Percentiles rank a stretch among this genome's conserved stretches.
Conservation (phyloP, 2,888 invertebrate species). For the Gonocerus acuteangulatus region DNA sequence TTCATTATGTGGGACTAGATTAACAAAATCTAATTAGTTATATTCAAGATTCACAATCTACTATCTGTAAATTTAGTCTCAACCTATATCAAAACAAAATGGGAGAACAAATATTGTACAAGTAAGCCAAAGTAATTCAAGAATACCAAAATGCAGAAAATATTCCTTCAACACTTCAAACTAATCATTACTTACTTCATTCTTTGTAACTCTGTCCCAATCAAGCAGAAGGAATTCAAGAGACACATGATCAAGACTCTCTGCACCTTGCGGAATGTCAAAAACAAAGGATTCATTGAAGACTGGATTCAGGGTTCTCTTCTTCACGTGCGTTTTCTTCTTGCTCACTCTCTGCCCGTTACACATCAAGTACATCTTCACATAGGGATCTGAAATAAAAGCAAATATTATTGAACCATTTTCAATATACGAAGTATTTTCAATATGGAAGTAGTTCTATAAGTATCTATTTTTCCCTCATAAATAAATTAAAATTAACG, state of each 20-base stretch:
- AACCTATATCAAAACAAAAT: too few species aligned
- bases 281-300: constrained; percentile 99
- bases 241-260: constrained; percentile 71
- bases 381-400: constrained; percentile 70
- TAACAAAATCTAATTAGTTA: too few species aligned
- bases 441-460: not conserved
- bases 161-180: too few species aligned
- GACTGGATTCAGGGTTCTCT: constrained; percentile 92
- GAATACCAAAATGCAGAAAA: too few species aligned
- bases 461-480: not conserved
- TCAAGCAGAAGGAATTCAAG: constrained; percentile 85
- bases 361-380: constrained; percentile 93
- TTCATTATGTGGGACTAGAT: too few species aligned
- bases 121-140: too few species aligned
- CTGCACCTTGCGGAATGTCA: constrained; percentile 78
- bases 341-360: constrained; percentile 97
- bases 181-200: constrained; percentile 85
- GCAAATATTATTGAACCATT: not conserved
- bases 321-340: constrained; percentile 98
- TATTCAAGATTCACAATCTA: too few species aligned
- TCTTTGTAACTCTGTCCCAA: constrained; percentile 97
- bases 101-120: too few species aligned
- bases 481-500: not conserved
- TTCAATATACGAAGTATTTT: not conserved
- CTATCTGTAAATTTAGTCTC: too few species aligned